Conservation (phyloP, 2,888 invertebrate species). For the Sphaerophoria rueppellii region DNA sequence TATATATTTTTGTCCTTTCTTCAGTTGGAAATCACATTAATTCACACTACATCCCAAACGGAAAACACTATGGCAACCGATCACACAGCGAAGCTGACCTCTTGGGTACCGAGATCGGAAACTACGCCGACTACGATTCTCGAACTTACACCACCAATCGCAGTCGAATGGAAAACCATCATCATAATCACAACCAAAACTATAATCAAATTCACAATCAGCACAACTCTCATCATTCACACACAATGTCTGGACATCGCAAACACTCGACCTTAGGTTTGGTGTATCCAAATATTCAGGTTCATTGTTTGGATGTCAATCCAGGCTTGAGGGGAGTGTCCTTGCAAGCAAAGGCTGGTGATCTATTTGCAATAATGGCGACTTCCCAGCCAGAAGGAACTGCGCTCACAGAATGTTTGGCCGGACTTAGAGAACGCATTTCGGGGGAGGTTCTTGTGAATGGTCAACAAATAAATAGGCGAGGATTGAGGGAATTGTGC, state of each 20-base stretch:
- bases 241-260: slow-evolving; percentile 75
- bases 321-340: slow-evolving; percentile 88
- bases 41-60: slow-evolving; percentile 78
- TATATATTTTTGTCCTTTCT: not conserved
- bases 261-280: slow-evolving; percentile 80
- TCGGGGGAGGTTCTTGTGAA: slow-evolving; percentile 93
- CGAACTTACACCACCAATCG: slow-evolving; percentile 79
- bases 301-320: slow-evolving; percentile 90
- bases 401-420: slow-evolving; percentile 91
- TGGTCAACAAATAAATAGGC: slow-evolving; percentile 90
- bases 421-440: slow-evolving; percentile 87
- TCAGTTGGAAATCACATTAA: slow-evolving; percentile 79
- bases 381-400: slow-evolving; percentile 94
- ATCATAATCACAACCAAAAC: slow-evolving; percentile 36
- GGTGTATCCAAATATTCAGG: slow-evolving; percentile 82
- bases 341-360: slow-evolving; percentile 95
- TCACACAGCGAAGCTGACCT: slow-evolving; percentile 95
- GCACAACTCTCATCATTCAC: slow-evolving; percentile 71
- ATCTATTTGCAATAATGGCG: slow-evolving; percentile 94
- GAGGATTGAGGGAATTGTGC: slow-evolving; percentile 89
- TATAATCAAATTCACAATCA: slow-evolving; percentile 47
- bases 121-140: slow-evolving; percentile 79
- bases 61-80: slow-evolving; percentile 83
- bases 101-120: slow-evolving; percentile 84
- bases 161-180: slow-evolving; percentile 73